Evolutionary conservation across 2,888 invertebrate genomes (phyloP).

Genomic region (Bombylius major): DNA sequence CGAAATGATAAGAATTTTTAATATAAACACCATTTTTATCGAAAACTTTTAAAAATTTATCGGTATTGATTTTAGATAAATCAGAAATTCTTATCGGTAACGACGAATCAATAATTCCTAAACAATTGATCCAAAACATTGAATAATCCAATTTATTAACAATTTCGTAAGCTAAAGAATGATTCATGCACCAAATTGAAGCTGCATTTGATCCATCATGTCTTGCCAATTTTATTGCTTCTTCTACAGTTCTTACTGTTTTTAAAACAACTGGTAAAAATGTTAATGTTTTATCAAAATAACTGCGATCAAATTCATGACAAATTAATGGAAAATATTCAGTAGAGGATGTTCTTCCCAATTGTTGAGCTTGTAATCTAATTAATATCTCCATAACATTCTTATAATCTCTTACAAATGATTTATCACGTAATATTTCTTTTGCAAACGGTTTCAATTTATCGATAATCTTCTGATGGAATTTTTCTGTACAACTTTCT

Average conservation of each 20-base stretch:
- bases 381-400: background rate
- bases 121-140: background rate
- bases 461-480: background rate
- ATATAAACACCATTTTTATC: background rate
- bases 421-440: background rate
- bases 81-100: background rate
- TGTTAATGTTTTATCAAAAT: background rate
- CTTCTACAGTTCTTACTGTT: background rate
- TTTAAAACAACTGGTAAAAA: background rate
- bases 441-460: background rate
- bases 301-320: background rate
- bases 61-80: background rate
- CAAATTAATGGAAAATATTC: background rate
- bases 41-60: background rate
- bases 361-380: background rate
- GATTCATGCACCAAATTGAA: background rate
- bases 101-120: background rate
- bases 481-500: constrained; percentile 1
- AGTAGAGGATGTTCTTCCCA: background rate
- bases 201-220: background rate
- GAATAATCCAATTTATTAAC: background rate
- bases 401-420: background rate
- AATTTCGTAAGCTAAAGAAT: background rate
- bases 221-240: background rate
- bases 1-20: background rate